Evolutionary conservation across 1,140 invertebrate genomes (phyloP).

Genomic region (Aporrectodea caliginosa): DNA sequence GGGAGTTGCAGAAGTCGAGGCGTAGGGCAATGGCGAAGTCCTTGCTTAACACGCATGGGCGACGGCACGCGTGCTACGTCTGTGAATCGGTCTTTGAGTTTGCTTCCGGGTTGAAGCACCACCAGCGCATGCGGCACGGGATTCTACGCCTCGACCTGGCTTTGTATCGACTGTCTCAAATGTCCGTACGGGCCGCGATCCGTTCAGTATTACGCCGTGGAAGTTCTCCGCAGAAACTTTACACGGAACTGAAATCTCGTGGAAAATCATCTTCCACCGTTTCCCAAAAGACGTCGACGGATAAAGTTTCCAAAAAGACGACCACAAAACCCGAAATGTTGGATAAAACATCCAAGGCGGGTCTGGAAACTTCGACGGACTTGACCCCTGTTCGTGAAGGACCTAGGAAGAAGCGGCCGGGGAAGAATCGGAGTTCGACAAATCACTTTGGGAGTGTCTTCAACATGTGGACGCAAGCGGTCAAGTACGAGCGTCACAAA

Average conservation of each 20-base stretch:
- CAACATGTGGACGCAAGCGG: neutral
- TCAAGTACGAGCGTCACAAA: neutral
- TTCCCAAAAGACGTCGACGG: too few species aligned
- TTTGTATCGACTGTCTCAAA: neutral
- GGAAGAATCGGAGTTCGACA: neutral
- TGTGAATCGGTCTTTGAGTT: neutral
- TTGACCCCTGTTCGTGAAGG: neutral
- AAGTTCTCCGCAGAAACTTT: too few species aligned
- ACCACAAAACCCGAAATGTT: too few species aligned
- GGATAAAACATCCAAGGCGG: neutral
- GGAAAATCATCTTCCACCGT: neutral
- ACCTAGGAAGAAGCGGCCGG: neutral
- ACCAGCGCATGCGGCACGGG: neutral
- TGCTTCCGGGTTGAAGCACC: neutral
- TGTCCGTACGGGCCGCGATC: neutral
- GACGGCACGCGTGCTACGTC: neutral
- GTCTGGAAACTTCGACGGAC: neutral
- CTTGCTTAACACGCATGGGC: neutral
- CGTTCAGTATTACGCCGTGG: too few species aligned
- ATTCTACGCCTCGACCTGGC: neutral
- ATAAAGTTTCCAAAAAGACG: too few species aligned
- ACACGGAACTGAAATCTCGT: neutral
- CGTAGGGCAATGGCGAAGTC: neutral
- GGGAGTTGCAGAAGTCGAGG: neutral
- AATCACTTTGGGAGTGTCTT: too few species aligned